phyloP scores from a whole-genome alignment of 2,888 invertebrate species.

The Cheilosia scutellata region DNA sequence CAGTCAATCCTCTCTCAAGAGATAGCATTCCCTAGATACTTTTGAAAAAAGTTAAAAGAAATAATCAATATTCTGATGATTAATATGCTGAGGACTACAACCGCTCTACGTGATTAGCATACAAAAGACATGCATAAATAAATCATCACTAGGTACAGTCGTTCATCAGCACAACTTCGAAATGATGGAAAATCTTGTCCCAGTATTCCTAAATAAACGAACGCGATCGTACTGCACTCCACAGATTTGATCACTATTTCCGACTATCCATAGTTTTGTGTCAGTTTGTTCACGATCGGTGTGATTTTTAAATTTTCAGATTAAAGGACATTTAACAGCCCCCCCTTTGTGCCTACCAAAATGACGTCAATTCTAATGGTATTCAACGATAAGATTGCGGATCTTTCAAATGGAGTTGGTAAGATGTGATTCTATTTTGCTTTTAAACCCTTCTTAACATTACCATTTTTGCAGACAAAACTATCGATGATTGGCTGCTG shows the following conservation, averaged over 20 bases:
- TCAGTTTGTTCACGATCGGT: not conserved
- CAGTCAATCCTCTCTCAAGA: constrained; percentile 22
- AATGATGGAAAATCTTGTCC: not conserved
- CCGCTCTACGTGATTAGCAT: constrained; percentile 44
- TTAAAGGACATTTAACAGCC: not conserved
- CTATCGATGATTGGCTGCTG: constrained; percentile 90
- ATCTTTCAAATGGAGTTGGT: constrained; percentile 82
- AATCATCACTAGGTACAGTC: constrained; percentile 14
- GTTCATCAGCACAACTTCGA: constrained; percentile 6
- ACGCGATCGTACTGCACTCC: constrained; percentile 28
- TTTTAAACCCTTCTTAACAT: not conserved
- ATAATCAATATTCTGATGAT: constrained; percentile 63
- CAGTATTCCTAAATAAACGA: constrained; percentile 37
- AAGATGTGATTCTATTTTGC: constrained; percentile 70
- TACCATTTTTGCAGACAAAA: constrained; percentile 87
- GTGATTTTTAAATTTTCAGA: constrained; percentile 13
- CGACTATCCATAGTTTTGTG: not conserved
- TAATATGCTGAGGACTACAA: constrained; percentile 48
- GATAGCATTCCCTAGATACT: constrained; percentile 10
- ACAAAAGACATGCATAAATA: constrained; percentile 14
- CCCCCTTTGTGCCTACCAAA: constrained; percentile 3
- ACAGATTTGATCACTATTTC: constrained; percentile 8
- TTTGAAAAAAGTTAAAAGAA: constrained; percentile 18
- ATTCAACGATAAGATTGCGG: constrained; percentile 82
- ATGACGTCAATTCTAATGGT: constrained; percentile 82